Evolutionary conservation across 2,797 vertebrate genomes (phyloP), one percentile per base, ranked within the genome.

Genomic region (Rhadinocentrus ornatus): DNA sequence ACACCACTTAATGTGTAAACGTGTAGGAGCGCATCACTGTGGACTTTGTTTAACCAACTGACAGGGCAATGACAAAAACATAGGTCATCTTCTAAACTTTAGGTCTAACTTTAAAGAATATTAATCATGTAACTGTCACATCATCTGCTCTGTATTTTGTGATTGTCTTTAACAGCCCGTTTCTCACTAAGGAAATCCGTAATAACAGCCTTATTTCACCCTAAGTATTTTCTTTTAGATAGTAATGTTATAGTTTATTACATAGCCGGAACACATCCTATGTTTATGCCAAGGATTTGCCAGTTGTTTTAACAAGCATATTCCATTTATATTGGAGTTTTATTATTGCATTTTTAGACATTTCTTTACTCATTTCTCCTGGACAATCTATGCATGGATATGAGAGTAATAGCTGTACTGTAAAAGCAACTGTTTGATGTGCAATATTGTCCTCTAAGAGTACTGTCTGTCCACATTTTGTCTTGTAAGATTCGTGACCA

Each of bases 381-480:
- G 66, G 48, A 69, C 58, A 72, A 84, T 83, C 92, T 93, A 92
- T 93, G 91, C 93, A 93, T 93, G 91, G 78, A 63, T 53, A 77
- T 76, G 57, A 84, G 74, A 82, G 59, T 79, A 61, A 75, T 75
- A 66, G 70, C 20, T 86, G 78, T 86, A 76, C 78, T 88, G 85
- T 90, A 85, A 83, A 68, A 73, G 70, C 69, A 78, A 59, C 26
- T n/a, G 81, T 86, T 81, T 61, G 27, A 77, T 82, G 89, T 91
- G 91, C 85, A 90, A 89, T 90, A 87, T 82, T 72, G 85, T 86
- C 86, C 67, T 81, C 53, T 29, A 27, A 61, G 70, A 59, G 86
- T 81, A 61, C 60, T 57, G 75, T 83, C 65, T 61, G 71, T 79
- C 73, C 68, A 50, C 73, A 46, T 83, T 87, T 65, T 71, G 80